Conservation (phyloP, 2,113 vertebrate genomes). For the Daubentonia madagascariensis region DNA sequence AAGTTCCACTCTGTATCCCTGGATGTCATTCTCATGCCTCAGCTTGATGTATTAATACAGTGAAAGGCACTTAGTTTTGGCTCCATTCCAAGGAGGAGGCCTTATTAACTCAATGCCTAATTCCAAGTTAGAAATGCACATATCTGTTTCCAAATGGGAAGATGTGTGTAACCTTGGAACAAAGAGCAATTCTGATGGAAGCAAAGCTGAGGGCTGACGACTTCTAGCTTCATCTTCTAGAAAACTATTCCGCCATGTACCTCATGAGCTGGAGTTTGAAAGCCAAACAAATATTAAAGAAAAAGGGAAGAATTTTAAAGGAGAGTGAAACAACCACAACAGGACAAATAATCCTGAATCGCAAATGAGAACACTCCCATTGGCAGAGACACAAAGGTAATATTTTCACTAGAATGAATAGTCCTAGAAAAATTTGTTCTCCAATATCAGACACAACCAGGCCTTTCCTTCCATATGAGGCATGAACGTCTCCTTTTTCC, state of each 20-base stretch:
- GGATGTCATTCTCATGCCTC: not conserved
- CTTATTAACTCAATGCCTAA: not conserved
- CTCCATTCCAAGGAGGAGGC: not conserved
- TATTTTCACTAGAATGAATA: constrained; percentile 84
- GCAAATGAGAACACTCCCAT: constrained; percentile 79
- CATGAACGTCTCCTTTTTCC: constrained; percentile 77
- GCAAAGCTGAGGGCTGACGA: not conserved
- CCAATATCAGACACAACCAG: constrained; percentile 66
- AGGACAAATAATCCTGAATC: constrained; percentile 80
- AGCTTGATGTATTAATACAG: not conserved
- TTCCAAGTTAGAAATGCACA: not conserved
- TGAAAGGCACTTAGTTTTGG: not conserved
- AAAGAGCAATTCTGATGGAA: not conserved
- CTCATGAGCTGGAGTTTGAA: constrained; percentile 36
- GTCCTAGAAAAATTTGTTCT: constrained; percentile 79
- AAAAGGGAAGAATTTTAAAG: constrained; percentile 77
- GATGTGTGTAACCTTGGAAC: not conserved
- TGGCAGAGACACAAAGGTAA: constrained; percentile 83
- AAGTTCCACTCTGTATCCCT: not conserved
- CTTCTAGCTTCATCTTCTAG: not conserved
- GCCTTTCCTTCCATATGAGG: constrained; percentile 63
- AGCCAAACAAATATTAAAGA: constrained; percentile 65
- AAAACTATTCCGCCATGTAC: constrained; percentile 34
- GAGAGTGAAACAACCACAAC: constrained; percentile 83
- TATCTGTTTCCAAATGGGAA: not conserved